These are phyloP conservation scores for Aphrocallistes beatrix DNA, from an alignment of 37 sponge, comb jelly and placozoan species.

Conservation along the genomic window DNA sequence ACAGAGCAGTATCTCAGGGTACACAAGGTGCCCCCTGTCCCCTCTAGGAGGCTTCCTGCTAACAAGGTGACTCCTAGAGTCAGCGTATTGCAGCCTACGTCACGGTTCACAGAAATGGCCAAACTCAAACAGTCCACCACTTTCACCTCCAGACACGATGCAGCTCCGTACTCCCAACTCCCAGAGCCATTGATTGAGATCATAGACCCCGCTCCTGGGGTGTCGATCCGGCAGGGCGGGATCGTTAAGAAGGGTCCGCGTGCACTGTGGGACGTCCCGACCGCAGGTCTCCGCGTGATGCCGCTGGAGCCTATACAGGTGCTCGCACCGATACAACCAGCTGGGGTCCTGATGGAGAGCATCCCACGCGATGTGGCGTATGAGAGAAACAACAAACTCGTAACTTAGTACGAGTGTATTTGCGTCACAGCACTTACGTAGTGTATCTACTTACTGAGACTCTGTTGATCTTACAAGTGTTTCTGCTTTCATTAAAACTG, in stretches of 20 bases:
- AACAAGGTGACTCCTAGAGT: not conserved
- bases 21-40: not conserved
- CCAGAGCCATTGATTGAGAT: conserved; percentile 2
- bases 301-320: not conserved
- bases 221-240: not conserved
- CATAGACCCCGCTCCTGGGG: not conserved
- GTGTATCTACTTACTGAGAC: too few species aligned
- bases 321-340: not conserved
- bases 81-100: not conserved
- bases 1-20: not conserved
- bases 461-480: too few species aligned
- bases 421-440: too few species aligned
- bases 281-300: not conserved
- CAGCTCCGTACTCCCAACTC: not conserved
- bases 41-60: not conserved
- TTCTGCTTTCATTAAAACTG: too few species aligned
- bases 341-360: not conserved
- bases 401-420: not conserved
- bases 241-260: not conserved
- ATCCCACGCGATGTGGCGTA: not conserved
- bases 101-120: not conserved
- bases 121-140: not conserved
- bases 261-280: not conserved
- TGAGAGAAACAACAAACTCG: not conserved
- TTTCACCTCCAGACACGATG: not conserved